Conservation (phyloP, 1,140 invertebrate species). For the Wasmannia auropunctata region DNA sequence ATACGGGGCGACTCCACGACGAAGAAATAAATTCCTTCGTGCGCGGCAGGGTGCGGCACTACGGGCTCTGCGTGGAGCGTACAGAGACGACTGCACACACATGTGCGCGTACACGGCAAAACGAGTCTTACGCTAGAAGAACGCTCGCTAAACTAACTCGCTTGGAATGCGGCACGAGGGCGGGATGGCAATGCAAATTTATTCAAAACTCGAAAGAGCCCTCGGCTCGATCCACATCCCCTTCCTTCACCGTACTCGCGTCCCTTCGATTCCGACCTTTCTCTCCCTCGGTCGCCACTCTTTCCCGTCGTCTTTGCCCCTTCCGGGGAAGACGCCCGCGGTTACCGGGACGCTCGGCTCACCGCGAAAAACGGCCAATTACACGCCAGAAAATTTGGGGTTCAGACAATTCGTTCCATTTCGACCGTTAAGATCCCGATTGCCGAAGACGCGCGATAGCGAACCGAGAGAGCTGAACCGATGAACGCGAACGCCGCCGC, state of each 20-base stretch:
- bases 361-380: constrained; percentile 27
- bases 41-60: not conserved
- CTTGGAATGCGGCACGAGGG: constrained; percentile 63
- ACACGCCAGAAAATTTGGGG: constrained; percentile 39
- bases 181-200: constrained; percentile 68
- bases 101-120: constrained; percentile 36
- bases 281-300: not conserved
- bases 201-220: constrained; percentile 66
- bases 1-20: not conserved
- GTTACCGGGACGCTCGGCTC: constrained; percentile 16
- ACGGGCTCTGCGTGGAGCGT: not conserved
- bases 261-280: constrained; percentile 14
- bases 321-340: constrained; percentile 44
- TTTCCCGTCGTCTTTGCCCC: constrained; percentile 38
- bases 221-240: constrained; percentile 46
- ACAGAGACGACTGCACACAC: constrained; percentile 15
- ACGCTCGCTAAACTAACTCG: constrained; percentile 62
- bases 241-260: not conserved
- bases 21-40: not conserved
- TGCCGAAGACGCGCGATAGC: constrained; percentile 36
- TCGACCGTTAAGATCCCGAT: constrained; percentile 51
- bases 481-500: not conserved
- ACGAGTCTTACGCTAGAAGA: constrained; percentile 59
- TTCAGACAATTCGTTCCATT: constrained; percentile 64
- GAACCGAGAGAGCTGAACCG: constrained; percentile 55